These are phyloP conservation scores for Galerucella calmariensis DNA, from an alignment of 2,888 invertebrate genomes.

Conservation along the genomic window DNA sequence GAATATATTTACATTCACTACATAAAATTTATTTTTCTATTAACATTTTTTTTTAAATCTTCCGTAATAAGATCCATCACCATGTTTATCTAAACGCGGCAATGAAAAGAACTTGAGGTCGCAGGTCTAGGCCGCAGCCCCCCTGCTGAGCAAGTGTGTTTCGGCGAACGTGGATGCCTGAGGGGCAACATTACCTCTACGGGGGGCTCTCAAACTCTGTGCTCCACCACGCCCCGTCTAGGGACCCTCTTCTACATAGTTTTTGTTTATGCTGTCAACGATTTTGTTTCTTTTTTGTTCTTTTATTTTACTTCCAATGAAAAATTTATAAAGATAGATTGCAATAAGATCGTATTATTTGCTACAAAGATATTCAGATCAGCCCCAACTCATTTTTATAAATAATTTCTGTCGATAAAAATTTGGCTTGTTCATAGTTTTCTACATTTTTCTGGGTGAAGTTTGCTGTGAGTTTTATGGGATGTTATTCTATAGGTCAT, in stretches of 20 bases:
- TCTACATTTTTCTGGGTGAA: too few relatives aligned
- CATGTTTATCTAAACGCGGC: conserved; percentile 16
- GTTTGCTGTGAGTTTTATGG: too few relatives aligned
- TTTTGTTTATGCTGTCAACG: conserved; percentile 29
- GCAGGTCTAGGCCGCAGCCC: conserved; percentile 46
- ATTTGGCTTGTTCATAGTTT: too few relatives aligned
- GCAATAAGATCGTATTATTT: too few relatives aligned
- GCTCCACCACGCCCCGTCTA: conserved; percentile 59
- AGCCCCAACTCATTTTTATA: too few relatives aligned
- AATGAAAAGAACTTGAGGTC: conserved; percentile 30
- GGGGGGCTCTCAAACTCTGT: conserved; percentile 55
- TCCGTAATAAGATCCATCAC: conserved; percentile 9
- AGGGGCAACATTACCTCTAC: conserved; percentile 61
- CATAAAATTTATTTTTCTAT: neutral
- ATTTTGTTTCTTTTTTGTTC: conserved; percentile 19
- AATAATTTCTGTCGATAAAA: too few relatives aligned
- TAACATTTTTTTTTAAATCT: neutral
- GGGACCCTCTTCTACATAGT: conserved; percentile 26
- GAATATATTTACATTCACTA: too few relatives aligned
- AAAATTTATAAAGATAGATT: neutral
- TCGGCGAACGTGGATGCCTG: conserved; percentile 58
- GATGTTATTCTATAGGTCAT: too few relatives aligned
- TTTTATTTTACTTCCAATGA: neutral
- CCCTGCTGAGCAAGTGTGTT: conserved; percentile 56
- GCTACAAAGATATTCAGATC: too few relatives aligned